A percentile compares a stretch with the other conserved stretches of the same genome.
These are phyloP conservation scores for Platichthys flesus DNA, from an alignment of 2,113 vertebrate species.

Conservation along the genomic window DNA sequence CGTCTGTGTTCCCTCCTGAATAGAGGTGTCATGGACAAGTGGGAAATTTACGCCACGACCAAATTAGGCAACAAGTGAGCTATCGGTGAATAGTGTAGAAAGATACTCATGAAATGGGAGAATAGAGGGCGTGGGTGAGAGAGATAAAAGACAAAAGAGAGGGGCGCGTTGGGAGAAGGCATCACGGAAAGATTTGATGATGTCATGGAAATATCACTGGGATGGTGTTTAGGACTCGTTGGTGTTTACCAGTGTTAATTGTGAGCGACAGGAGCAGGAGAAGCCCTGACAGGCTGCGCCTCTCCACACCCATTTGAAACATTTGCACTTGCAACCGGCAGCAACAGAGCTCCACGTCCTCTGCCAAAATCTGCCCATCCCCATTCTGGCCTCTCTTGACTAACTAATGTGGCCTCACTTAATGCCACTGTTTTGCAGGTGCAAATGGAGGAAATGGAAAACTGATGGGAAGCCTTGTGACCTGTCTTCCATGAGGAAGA, in stretches of 20 bases:
- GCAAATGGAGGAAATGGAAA: conserved; percentile 46
- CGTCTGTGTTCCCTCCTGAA: conserved; percentile 34
- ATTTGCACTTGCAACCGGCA: conserved; percentile 24
- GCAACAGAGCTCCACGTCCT: conserved; percentile 5
- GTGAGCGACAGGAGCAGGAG: conserved; percentile 22
- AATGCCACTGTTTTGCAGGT: conserved; percentile 47
- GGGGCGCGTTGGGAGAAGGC: background rate
- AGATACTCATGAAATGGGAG: conserved; percentile 17
- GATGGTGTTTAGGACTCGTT: conserved; percentile 26
- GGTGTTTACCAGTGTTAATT: conserved; percentile 9
- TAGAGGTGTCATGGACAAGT: conserved; percentile 12
- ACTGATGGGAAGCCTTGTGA: conserved; percentile 23
- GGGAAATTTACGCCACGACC: conserved; percentile 31
- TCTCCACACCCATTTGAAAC: conserved; percentile 21
- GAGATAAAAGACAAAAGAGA: background rate
- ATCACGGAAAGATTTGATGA: conserved; percentile 51
- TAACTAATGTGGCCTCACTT: conserved; percentile 62
- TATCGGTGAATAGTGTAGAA: background rate
- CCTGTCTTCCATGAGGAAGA: conserved; percentile 21
- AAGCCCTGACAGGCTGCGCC: conserved; percentile 14
- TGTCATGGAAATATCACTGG: conserved; percentile 62
- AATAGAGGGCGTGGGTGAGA: conserved; percentile 1
- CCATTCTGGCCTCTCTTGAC: conserved; percentile 36
- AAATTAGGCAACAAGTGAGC: conserved; percentile 1
- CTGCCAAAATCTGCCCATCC: conserved; percentile 60